phyloP scores from a whole-genome alignment of 2,888 invertebrate species.

The Lamellibrachia satsuma region DNA sequence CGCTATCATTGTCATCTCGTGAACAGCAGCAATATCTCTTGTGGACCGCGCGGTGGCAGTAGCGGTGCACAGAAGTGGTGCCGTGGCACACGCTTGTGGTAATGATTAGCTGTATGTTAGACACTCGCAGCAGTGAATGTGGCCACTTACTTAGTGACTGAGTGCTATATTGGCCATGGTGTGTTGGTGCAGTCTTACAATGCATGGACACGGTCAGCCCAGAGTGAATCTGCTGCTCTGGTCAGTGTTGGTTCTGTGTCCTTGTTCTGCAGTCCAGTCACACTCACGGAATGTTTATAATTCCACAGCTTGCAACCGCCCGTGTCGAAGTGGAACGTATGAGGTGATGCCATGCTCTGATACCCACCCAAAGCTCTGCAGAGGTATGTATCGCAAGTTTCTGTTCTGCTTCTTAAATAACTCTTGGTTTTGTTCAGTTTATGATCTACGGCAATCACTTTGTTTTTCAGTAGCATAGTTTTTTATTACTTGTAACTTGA shows the following conservation, averaged over 20 bases:
- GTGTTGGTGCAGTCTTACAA: neutral
- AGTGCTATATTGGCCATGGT: neutral
- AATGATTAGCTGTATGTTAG: neutral
- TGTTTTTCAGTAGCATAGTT: no score
- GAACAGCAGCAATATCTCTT: neutral
- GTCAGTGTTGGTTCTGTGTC: slow-evolving; percentile 21
- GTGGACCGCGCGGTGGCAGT: neutral
- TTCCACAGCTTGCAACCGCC: slow-evolving; percentile 38
- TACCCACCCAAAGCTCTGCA: slow-evolving; percentile 40
- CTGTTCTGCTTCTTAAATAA: no score
- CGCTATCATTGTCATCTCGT: neutral
- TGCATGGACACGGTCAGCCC: neutral
- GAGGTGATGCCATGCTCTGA: slow-evolving; percentile 38
- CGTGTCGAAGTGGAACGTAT: slow-evolving; percentile 39
- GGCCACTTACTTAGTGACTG: neutral
- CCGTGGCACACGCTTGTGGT: neutral
- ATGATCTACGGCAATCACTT: no score
- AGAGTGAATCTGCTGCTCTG: neutral
- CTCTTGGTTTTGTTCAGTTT: no score
- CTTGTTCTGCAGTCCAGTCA: neutral
- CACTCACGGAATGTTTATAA: slow-evolving; percentile 32
- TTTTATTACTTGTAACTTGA: no score
- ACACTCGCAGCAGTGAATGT: neutral
- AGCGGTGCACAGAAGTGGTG: neutral
- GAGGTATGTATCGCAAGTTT: slow-evolving; percentile 34